Base-by-base conservation (phyloP, 2,797 vertebrate species). In the Microcaecilia unicolor region DNA sequence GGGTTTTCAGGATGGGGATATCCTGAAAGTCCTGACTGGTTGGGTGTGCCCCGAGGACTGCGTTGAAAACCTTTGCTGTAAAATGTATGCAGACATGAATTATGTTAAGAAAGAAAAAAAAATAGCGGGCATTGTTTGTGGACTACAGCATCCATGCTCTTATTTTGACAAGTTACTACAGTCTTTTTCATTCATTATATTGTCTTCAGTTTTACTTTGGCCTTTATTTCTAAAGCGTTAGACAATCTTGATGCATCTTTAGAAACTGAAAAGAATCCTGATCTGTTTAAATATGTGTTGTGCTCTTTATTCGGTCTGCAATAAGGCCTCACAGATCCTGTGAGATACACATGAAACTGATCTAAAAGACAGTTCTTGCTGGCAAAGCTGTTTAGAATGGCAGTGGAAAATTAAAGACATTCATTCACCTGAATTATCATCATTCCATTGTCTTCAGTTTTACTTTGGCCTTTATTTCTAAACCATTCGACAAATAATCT, bases 301-400 rank as follows among this genome's bases (percentile, higher is more conserved):
- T 31, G 51, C 44, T 53, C 35, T 9, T 12, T 54, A 41, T 37
- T 16, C 46, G 31, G 49, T 46, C 22, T 41, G 9, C 12, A 30
- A 57, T 55, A 35, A 46, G 32, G 24, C 45, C 20, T 32, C 37
- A 54, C 15, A 55, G 48, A 42, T 55, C 61, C 61, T 55, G 14
- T 51, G 58, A 55, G 39, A 44, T 19, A 23, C 22, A 23, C 46
- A 48, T 58, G 31, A 59, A n/a, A 37, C n/a, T n/a, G 51, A 49
- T 40, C 15, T 20, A 20, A 0, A 1, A 27, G 48, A 61, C 55
- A 63, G 12, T 17, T n/a, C 16, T 44, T 1, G 0, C 44, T 45
- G 50, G 31, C 31, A 53, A 53, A 47, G 23, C 35, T 31, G 46
- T 10, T 31, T 21, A 29, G 26, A 48, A 45, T 52, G 10, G 9